Conservation (phyloP, 1,140 invertebrate species). For the Bombus superbus region DNA sequence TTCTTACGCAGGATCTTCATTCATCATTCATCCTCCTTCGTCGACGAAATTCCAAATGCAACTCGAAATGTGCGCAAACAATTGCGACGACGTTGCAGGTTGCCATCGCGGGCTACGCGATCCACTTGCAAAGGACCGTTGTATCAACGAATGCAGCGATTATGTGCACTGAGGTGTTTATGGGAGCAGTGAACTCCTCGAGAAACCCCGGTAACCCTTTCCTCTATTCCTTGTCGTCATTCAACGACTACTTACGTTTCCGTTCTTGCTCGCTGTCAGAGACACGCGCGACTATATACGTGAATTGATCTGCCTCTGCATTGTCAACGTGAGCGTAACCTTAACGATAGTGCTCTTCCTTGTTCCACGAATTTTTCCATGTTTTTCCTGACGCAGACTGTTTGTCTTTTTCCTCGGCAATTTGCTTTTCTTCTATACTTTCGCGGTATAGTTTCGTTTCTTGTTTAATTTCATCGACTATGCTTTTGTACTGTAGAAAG, state of each 20-base stretch:
- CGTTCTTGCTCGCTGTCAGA: conserved; percentile 49
- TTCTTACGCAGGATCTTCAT: no score
- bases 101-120: not conserved
- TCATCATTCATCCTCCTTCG: not conserved
- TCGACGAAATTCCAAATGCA: conserved; percentile 5
- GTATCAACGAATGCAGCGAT: conserved; percentile 51
- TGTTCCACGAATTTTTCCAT: conserved; percentile 54
- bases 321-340: conserved; percentile 36
- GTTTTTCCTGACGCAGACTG: not conserved
- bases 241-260: conserved; percentile 41
- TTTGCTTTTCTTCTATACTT: no score
- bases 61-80: conserved; percentile 14
- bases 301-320: conserved; percentile 27
- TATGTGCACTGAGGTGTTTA: conserved; percentile 69
- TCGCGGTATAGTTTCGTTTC: not conserved
- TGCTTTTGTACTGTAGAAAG: not conserved
- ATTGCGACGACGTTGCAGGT: conserved; percentile 21
- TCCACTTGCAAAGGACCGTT: conserved; percentile 17
- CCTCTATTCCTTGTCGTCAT: not conserved
- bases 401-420: no score
- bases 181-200: conserved; percentile 62
- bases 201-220: conserved; percentile 14
- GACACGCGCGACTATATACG: conserved; percentile 29
- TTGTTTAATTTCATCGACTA: not conserved
- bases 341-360: conserved; percentile 57